Percentiles rank a stretch among this genome's conserved stretches.
phyloP scores from a whole-genome alignment of 2,888 invertebrate species.

The Drosophila koepferae region DNA sequence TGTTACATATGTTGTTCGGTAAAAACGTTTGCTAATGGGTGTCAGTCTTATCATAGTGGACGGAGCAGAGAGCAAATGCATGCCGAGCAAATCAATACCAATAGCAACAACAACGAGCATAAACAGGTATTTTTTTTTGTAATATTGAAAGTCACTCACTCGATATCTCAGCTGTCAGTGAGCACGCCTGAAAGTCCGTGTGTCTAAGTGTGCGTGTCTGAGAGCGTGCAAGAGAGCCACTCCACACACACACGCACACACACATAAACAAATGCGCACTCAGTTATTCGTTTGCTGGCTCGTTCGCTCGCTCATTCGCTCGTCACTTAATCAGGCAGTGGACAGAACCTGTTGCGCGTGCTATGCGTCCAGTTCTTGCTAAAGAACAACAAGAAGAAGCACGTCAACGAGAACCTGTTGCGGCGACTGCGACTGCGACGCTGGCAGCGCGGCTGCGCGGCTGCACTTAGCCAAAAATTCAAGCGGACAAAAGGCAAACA shows the following conservation, averaged over 20 bases:
- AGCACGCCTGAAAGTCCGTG: slow-evolving; percentile 44
- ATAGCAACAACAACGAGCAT: slow-evolving; percentile 39
- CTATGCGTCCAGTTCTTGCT: slow-evolving; percentile 70
- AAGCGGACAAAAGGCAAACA: slow-evolving; percentile 69
- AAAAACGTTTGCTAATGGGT: slow-evolving; percentile 68
- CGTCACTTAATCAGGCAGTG: slow-evolving; percentile 64
- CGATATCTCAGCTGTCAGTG: slow-evolving; percentile 64
- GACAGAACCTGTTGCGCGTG: slow-evolving; percentile 76
- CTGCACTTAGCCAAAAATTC: slow-evolving; percentile 71
- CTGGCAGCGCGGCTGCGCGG: slow-evolving; percentile 12
- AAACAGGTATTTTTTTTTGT: slow-evolving; percentile 75
- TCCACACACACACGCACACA: slow-evolving; percentile 18
- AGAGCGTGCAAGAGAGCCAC: slow-evolving; percentile 37
- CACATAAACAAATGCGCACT: slow-evolving; percentile 11
- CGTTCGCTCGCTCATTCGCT: slow-evolving; percentile 20
- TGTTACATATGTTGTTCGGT: slow-evolving; percentile 46
- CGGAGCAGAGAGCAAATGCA: slow-evolving; percentile 7
- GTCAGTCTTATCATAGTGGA: slow-evolving; percentile 62
- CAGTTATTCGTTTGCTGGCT: slow-evolving; percentile 13
- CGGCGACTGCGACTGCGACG: slow-evolving; percentile 48
- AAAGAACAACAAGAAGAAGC: slow-evolving; percentile 40
- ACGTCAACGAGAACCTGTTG: slow-evolving; percentile 68
- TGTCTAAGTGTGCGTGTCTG: slow-evolving; percentile 23
- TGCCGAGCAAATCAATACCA: slow-evolving; percentile 49
- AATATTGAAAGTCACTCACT: slow-evolving; percentile 71